A percentile compares a stretch with the other conserved stretches of the same genome.
Conservation (phyloP, 2,113 vertebrate genomes). For the Perca flavescens region DNA sequence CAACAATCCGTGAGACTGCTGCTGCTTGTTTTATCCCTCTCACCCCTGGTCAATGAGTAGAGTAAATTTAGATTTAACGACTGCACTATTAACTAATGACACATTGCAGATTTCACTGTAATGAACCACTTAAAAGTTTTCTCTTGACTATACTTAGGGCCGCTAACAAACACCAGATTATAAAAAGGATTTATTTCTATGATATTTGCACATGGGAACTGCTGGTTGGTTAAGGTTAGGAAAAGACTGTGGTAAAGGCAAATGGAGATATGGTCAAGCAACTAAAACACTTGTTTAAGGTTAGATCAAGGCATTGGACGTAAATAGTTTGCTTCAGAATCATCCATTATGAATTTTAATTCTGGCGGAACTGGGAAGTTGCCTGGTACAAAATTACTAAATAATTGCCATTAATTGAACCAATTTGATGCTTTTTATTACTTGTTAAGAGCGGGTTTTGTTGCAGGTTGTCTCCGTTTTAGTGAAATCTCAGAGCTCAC, state of each 20-base stretch:
- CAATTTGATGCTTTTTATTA: constrained; percentile 15
- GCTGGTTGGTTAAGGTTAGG: not conserved
- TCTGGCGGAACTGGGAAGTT: not conserved
- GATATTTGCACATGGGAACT: not conserved
- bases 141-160: not conserved
- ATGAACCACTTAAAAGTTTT: constrained; percentile 4
- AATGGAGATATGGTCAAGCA: not conserved
- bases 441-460: not conserved
- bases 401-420: not conserved
- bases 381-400: not conserved
- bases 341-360: not conserved
- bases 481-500: constrained; percentile 36
- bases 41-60: not conserved
- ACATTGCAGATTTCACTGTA: constrained; percentile 6
- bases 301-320: not conserved
- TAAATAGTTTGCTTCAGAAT: not conserved
- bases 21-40: not conserved
- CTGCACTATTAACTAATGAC: constrained; percentile 12
- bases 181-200: not conserved
- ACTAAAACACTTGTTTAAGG: not conserved
- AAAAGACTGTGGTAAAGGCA: not conserved
- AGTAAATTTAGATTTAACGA: not conserved
- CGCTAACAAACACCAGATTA: not conserved
- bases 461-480: constrained; percentile 13
- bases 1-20: not conserved